Evolutionary conservation across 2,113 vertebrate species (phyloP).

Genomic region (Physeter macrocephalus): DNA sequence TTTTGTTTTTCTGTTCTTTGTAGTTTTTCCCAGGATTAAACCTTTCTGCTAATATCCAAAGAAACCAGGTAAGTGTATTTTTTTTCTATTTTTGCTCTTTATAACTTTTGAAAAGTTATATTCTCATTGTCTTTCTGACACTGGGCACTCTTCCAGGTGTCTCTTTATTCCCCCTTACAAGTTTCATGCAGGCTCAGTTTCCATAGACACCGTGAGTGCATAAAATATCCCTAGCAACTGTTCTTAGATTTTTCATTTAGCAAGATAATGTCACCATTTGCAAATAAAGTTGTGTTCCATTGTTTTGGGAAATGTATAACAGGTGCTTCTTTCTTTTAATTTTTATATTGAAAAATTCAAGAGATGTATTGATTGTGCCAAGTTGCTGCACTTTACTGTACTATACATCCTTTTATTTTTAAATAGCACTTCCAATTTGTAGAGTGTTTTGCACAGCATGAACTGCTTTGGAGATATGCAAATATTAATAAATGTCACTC

Average conservation of each 20-base stretch:
- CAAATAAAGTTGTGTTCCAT: constrained; percentile 17
- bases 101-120: constrained; percentile 2
- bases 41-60: neutral
- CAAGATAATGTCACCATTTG: constrained; percentile 40
- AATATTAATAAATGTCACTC: constrained; percentile 55
- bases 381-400: neutral
- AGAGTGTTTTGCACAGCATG: neutral
- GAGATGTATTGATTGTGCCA: neutral
- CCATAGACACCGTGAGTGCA: constrained; percentile 59
- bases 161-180: constrained; percentile 1
- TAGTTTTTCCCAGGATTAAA: neutral
- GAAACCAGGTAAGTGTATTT: neutral
- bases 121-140: constrained; percentile 40
- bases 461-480: constrained; percentile 46
- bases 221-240: constrained; percentile 61
- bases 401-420: constrained; percentile 6
- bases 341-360: constrained; percentile 14
- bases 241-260: constrained; percentile 40
- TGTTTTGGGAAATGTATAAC: constrained; percentile 51
- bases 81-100: neutral
- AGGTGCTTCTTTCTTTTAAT: constrained; percentile 48
- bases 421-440: constrained; percentile 29
- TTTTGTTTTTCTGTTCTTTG: neutral
- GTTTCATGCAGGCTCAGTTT: constrained; percentile 49
- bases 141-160: constrained; percentile 21